Evolutionary conservation across 2,888 invertebrate genomes (phyloP), one percentile per base, ranked within the genome.

Genomic region (Eupithecia subfuscata): DNA sequence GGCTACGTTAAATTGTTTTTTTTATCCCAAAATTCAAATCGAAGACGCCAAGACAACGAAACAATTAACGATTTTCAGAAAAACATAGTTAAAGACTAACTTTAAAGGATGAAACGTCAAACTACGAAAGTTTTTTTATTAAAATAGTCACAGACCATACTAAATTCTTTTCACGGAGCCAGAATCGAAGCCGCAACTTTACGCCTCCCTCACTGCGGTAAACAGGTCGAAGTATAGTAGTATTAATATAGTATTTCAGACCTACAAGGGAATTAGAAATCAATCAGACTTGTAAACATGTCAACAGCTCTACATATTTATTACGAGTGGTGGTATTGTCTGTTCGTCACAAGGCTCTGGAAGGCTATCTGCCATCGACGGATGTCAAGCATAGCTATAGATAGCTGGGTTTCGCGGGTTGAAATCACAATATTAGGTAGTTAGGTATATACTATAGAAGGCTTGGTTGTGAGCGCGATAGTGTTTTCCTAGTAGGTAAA

Each of bases 291-390:
- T 71, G 74, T 71, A 71, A 75, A 71, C 74, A 71, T 71, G 74
- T 56, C 75, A 37, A 34, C 52, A 45, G 63, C 48, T 67, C 65
- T 65, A 75, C 75, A 71, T 75, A 75, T 78, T 78, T 78, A 78
- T 78, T 72, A 77, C 60, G 37, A 40, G 40, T 25, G 34, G 63
- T 11, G 65, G 78, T 74, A 75, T 74, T 72, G 74, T 78, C 68
- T 65, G 73, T 40, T 67, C 78, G 75, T 78, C 78, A 76, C 72
- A 34, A 48, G 43, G n/a, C 30, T 34, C 7, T 2, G 30, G 40
- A 74, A 22, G 76, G 76, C 76, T 77, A 77, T 77, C 76, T 7
- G 2, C 7, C 45, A 77, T 77, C 76, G 71, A 65, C 69, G 76
- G 12, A 48, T 69, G 76, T 76, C 76, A 71, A 25, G 63, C 70